Base-by-base conservation (phyloP, 2,888 invertebrate species). In the Scaptomyza polygonia region DNA sequence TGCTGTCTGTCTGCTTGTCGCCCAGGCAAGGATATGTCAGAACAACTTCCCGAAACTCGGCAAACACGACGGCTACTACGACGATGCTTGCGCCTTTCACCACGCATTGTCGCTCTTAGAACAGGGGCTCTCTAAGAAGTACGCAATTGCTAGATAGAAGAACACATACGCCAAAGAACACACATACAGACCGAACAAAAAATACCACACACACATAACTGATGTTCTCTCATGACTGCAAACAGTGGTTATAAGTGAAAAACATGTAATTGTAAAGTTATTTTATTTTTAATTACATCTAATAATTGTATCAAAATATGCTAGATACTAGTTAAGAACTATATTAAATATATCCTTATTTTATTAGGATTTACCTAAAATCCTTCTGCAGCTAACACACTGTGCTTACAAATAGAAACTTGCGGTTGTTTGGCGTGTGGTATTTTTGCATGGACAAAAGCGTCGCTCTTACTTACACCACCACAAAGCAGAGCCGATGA, bases 1-100 rank as follows among this genome's bases (percentile, higher is more conserved):
- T n/a, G n/a, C 30, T 45, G 48, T 61, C 11, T 65, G 66, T 43
- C 55, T 48, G 71, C 18, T 42, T 51, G 59, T 70, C 76, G 66
- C 59, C 71, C 45, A 65, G 56, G 21, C 76, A 72, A 75, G 79
- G 79, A 79, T 79, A 62, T 68, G 65, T 78, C 79, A 62, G 77
- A 68, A 74, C 65, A 67, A 61, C 76, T 67, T 74, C 63, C 76
- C 76, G 49, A 70, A 61, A 61, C 48, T 45, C 18, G 47, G 63
- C 56, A 57, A 36, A 61, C 51, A 78, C 62, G 27, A 44, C 63
- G 36, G 1, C 6, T n/a, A 12, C n/a, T n/a, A 14, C 36, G 14
- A 14, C 36, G 36, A 36, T 8, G 54, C 51, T 54, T 40, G 27
- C 56, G 63, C 63, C 78, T 69, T 69, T 66, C 77, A 77, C 67